Conservation (phyloP, 2,113 vertebrate genomes). For the Psittacula cyanocephala region DNA sequence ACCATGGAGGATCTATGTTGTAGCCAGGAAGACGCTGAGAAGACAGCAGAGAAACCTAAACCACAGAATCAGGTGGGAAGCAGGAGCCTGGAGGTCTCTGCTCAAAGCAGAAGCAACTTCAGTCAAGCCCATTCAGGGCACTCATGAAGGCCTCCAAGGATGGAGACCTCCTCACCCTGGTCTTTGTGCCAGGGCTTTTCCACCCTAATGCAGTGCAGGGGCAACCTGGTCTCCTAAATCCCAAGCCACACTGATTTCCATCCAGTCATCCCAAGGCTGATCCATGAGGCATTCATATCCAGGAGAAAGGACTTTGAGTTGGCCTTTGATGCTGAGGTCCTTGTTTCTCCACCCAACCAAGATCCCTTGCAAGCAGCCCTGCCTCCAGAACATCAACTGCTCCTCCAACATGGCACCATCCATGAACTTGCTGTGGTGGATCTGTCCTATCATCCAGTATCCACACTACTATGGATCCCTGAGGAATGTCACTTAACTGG, state of each 20-base stretch:
- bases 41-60: background rate
- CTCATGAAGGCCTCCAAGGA: background rate
- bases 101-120: background rate
- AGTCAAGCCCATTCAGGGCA: background rate
- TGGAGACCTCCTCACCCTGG: background rate
- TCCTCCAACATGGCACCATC: background rate
- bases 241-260: background rate
- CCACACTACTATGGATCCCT: too few relatives aligned
- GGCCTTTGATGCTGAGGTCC: background rate
- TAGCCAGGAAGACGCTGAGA: background rate
- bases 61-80: background rate
- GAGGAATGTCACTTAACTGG: background rate
- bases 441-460: background rate
- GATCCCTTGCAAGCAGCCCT: background rate
- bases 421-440: too few relatives aligned
- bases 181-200: background rate
- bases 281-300: background rate
- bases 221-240: background rate
- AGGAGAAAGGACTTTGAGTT: background rate
- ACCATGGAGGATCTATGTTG: accelerated
- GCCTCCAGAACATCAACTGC: background rate
- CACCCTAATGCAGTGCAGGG: background rate
- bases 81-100: background rate
- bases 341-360: background rate
- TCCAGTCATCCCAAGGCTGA: background rate